phyloP scores from a whole-genome alignment of 2,888 invertebrate species.

The Patella caerulea region DNA sequence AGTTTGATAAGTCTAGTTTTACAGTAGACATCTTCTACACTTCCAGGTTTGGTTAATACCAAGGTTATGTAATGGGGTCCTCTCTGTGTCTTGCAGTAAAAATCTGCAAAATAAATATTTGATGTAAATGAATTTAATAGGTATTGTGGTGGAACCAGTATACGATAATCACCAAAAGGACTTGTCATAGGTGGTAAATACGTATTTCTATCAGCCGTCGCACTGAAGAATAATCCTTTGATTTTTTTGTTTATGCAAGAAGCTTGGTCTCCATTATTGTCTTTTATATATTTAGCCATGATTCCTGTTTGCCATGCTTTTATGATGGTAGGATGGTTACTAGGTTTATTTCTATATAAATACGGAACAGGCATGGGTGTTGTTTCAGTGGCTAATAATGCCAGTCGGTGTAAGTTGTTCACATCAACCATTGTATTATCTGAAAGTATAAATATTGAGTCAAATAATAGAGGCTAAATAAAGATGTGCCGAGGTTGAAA shows the following conservation, averaged over 20 bases:
- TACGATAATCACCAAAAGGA: slow-evolving; percentile 31
- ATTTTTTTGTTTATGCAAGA: slow-evolving; percentile 18
- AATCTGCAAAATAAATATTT: slow-evolving; percentile 66
- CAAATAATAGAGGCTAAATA: too few relatives aligned
- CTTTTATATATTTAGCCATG: neutral
- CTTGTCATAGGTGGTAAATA: slow-evolving; percentile 41
- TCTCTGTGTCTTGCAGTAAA: slow-evolving; percentile 40
- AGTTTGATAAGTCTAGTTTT: slow-evolving; percentile 23
- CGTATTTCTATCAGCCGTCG: neutral
- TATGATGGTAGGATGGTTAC: neutral
- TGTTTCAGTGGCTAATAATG: too few relatives aligned
- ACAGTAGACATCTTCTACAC: slow-evolving; percentile 31
- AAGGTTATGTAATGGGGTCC: slow-evolving; percentile 64
- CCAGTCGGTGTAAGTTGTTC: too few relatives aligned
- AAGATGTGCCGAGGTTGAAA: too few relatives aligned
- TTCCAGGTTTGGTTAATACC: slow-evolving; percentile 42
- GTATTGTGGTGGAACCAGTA: slow-evolving; percentile 30
- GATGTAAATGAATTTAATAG: slow-evolving; percentile 61
- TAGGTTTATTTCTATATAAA: slow-evolving; percentile 22
- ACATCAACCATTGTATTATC: too few relatives aligned
- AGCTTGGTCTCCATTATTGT: slow-evolving; percentile 21
- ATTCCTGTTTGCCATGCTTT: slow-evolving; percentile 4
- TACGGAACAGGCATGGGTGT: neutral
- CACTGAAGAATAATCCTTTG: slow-evolving; percentile 21
- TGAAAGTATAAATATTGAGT: too few relatives aligned